Evolutionary conservation across 2,113 vertebrate genomes (phyloP).

Genomic region (Nibea albiflora): DNA sequence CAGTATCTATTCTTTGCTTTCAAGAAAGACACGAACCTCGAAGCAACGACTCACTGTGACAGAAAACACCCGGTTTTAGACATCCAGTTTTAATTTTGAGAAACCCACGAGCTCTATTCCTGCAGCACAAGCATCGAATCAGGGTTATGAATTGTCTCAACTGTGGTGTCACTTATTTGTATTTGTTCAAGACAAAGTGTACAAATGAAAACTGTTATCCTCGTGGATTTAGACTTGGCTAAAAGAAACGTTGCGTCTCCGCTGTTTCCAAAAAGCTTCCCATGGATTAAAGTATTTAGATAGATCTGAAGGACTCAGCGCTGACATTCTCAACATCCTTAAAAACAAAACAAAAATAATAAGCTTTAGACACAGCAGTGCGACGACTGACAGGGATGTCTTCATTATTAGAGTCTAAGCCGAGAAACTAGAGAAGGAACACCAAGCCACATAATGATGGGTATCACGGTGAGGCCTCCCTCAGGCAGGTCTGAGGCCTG

Average conservation of each 20-base stretch:
- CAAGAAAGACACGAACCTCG: not conserved
- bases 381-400: constrained; percentile 55
- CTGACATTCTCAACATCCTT: constrained; percentile 61
- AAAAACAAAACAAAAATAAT: constrained; percentile 59
- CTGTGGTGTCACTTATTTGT: constrained; percentile 24
- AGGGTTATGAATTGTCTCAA: not conserved
- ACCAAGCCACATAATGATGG: constrained; percentile 72
- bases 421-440: constrained; percentile 66
- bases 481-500: constrained; percentile 70
- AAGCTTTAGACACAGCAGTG: constrained; percentile 37
- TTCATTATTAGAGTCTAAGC: constrained; percentile 60
- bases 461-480: constrained; percentile 67
- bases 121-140: constrained; percentile 10
- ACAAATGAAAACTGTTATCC: constrained; percentile 44
- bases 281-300: constrained; percentile 45
- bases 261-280: constrained; percentile 23
- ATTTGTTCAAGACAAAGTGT: constrained; percentile 9
- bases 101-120: constrained; percentile 23
- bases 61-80: constrained; percentile 4
- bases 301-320: constrained; percentile 45
- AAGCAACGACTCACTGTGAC: not conserved
- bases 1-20: not conserved
- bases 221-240: constrained; percentile 37
- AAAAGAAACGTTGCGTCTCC: constrained; percentile 18
- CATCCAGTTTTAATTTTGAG: constrained; percentile 13